Conservation (phyloP, 2,888 invertebrate genomes). For the Eupsilia transversa region DNA sequence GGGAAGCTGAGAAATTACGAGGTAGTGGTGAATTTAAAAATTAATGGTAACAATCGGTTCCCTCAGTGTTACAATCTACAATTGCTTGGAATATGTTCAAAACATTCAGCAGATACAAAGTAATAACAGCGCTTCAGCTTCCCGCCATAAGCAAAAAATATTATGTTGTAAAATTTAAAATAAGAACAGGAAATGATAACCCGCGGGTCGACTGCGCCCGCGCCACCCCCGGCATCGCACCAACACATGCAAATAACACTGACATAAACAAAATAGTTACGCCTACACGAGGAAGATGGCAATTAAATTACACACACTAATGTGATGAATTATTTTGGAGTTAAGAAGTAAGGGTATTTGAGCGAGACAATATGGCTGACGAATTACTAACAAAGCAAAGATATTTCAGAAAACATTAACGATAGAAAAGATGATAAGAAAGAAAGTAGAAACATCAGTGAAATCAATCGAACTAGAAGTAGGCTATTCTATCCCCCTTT, state of each 20-base stretch:
- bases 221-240: conserved; percentile 75
- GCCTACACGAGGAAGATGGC: conserved; percentile 67
- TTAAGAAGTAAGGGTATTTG: background rate
- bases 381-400: background rate
- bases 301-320: conserved; percentile 68
- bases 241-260: conserved; percentile 74
- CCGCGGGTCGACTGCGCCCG: conserved; percentile 85
- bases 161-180: conserved; percentile 89
- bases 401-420: background rate
- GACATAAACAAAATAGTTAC: conserved; percentile 63
- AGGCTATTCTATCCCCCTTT: background rate
- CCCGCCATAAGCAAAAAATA: conserved; percentile 82
- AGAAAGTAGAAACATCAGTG: background rate
- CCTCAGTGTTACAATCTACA: background rate
- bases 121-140: conserved; percentile 74
- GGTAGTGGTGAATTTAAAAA: conserved; percentile 44
- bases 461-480: background rate
- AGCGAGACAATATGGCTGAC: background rate
- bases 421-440: background rate
- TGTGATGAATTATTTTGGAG: conserved; percentile 21
- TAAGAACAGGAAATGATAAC: conserved; percentile 90
- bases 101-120: conserved; percentile 52
- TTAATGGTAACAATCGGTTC: conserved; percentile 1
- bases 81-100: conserved; percentile 7
- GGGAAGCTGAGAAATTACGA: conserved; percentile 50